A percentile compares a stretch with the other conserved stretches of the same genome.
phyloP scores from a whole-genome alignment of 1,140 invertebrate species.

The Brachystomella parvula region DNA sequence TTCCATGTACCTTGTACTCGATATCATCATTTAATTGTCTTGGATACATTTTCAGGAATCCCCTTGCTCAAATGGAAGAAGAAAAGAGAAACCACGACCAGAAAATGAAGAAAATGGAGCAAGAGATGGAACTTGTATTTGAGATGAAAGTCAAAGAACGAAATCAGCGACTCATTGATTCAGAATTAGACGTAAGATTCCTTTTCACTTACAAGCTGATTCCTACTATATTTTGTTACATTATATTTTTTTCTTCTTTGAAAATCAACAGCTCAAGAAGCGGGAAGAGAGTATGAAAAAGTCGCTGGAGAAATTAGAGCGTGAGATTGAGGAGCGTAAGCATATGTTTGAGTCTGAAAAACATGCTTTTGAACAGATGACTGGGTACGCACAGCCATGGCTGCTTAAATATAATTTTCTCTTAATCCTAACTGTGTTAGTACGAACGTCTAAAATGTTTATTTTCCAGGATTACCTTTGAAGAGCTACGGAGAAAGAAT shows the following conservation, averaged over 20 bases:
- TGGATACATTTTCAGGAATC: constrained; percentile 62
- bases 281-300: constrained; percentile 62
- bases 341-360: constrained; percentile 79
- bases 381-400: no score
- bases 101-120: constrained; percentile 94
- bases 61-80: constrained; percentile 93
- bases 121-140: constrained; percentile 91
- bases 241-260: constrained; percentile 32
- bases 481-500: constrained; percentile 71
- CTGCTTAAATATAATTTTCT: no score
- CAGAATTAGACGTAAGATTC: constrained; percentile 68
- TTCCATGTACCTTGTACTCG: constrained; percentile 2
- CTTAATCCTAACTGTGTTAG: neutral
- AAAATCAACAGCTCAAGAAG: constrained; percentile 56
- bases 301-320: constrained; percentile 73
- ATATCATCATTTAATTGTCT: neutral
- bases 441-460: neutral
- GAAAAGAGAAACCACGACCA: constrained; percentile 90
- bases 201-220: neutral
- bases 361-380: constrained; percentile 78
- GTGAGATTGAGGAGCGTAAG: constrained; percentile 82
- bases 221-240: no score
- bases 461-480: constrained; percentile 73
- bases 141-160: constrained; percentile 86
- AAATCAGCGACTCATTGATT: constrained; percentile 85